Conservation (phyloP, 2,113 vertebrate genomes). For the Leuciscus idus region DNA sequence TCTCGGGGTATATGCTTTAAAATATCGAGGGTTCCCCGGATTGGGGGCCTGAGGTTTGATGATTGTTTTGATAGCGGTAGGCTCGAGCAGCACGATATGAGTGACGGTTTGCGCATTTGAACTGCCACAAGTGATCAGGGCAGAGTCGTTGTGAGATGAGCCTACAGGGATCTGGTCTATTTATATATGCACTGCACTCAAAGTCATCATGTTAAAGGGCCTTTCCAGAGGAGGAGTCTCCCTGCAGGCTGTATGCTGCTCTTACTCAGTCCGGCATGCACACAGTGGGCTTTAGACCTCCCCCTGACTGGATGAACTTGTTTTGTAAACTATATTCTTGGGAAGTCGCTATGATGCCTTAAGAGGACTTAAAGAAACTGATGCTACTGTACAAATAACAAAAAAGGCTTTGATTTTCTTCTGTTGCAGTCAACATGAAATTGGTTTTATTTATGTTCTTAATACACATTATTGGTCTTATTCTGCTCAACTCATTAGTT, state of each 20-base stretch:
- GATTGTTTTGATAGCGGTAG: neutral
- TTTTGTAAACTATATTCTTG: neutral
- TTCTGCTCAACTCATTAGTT: neutral
- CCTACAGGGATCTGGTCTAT: conserved; percentile 43
- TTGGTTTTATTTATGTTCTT: too few species aligned
- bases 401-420: too few species aligned
- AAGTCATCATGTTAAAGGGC: conserved; percentile 31
- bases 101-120: neutral
- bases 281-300: neutral
- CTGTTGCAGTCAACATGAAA: too few species aligned
- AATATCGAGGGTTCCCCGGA: conserved; percentile 42
- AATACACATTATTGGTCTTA: neutral
- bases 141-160: neutral
- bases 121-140: conserved; percentile 9
- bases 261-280: conserved; percentile 6
- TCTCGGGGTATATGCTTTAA: conserved; percentile 18
- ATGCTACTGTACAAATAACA: too few species aligned
- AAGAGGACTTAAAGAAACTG: neutral
- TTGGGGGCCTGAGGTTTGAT: neutral
- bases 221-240: conserved; percentile 29
- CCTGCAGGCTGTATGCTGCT: conserved; percentile 35
- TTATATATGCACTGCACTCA: conserved; percentile 38
- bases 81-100: neutral
- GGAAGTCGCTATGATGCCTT: neutral
- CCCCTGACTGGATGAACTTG: neutral